These are phyloP conservation scores for Entomyzon cyanotis DNA, from an alignment of 2,113 vertebrate species.

Conservation along the genomic window DNA sequence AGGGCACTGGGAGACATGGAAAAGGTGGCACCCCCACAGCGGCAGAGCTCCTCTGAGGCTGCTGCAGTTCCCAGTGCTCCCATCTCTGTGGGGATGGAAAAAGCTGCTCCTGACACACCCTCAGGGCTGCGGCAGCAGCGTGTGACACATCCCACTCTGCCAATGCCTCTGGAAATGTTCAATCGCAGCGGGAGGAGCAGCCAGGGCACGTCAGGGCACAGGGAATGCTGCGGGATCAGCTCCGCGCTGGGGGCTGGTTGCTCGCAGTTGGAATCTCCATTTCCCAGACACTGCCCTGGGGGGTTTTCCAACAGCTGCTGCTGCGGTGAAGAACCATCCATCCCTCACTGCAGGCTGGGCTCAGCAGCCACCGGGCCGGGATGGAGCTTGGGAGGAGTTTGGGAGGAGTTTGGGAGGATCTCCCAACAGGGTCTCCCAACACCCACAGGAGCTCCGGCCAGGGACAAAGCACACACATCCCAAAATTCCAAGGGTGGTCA, in stretches of 20 bases:
- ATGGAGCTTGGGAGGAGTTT: not conserved
- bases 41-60: not conserved
- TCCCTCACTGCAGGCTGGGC: fast-evolving
- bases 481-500: fast-evolving
- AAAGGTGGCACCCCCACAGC: not conserved
- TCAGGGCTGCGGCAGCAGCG: not conserved
- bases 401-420: not conserved
- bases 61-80: not conserved
- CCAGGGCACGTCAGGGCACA: not conserved
- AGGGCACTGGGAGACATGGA: not conserved
- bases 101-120: not conserved
- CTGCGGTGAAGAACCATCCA: not conserved
- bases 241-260: not conserved
- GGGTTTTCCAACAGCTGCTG: not conserved
- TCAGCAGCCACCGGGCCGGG: not conserved
- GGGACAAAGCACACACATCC: not conserved
- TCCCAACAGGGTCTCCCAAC: too few relatives aligned
- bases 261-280: not conserved
- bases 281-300: not conserved
- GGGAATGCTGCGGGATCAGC: not conserved
- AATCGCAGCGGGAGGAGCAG: not conserved
- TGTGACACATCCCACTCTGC: not conserved
- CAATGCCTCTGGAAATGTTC: not conserved
- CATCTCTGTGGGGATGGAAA: not conserved
- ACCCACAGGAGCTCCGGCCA: fast-evolving